These are phyloP conservation scores for Fragum fragum DNA, from an alignment of 2,888 invertebrate species.

Conservation along the genomic window DNA sequence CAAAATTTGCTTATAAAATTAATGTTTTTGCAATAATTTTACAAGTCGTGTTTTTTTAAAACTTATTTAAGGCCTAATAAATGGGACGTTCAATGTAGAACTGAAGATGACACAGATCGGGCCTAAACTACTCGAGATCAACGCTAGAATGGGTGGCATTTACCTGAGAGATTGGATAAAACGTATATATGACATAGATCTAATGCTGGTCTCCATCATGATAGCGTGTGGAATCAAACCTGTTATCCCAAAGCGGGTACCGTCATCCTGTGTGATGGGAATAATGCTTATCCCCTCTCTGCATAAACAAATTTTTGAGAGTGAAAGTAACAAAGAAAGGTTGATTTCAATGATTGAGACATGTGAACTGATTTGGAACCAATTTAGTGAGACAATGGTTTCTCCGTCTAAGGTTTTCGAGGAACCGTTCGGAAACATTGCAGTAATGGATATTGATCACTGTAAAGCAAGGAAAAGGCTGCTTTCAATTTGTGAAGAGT, in stretches of 20 bases:
- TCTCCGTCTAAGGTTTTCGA: neutral
- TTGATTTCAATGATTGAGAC: too few species aligned
- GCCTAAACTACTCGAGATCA: constrained; percentile 76
- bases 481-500: constrained; percentile 28
- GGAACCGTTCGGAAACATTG: constrained; percentile 60
- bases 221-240: constrained; percentile 61
- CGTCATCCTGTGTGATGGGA: constrained; percentile 58
- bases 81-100: constrained; percentile 73
- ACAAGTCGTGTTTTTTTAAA: too few species aligned
- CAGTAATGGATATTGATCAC: constrained; percentile 21
- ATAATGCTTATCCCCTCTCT: constrained; percentile 67
- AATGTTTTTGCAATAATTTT: too few species aligned
- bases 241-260: constrained; percentile 38
- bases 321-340: too few species aligned
- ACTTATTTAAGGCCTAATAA: constrained; percentile 57
- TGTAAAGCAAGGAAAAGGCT: constrained; percentile 34
- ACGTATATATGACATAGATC: constrained; percentile 62
- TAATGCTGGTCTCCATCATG: constrained; percentile 46
- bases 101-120: constrained; percentile 72
- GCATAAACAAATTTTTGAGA: constrained; percentile 46
- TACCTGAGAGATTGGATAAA: constrained; percentile 73
- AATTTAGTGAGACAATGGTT: constrained; percentile 27
- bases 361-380: constrained; percentile 32
- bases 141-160: constrained; percentile 75
- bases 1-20: too few species aligned